Conservation (phyloP, 2,888 invertebrate species). For the Dryadula phaetusa region DNA sequence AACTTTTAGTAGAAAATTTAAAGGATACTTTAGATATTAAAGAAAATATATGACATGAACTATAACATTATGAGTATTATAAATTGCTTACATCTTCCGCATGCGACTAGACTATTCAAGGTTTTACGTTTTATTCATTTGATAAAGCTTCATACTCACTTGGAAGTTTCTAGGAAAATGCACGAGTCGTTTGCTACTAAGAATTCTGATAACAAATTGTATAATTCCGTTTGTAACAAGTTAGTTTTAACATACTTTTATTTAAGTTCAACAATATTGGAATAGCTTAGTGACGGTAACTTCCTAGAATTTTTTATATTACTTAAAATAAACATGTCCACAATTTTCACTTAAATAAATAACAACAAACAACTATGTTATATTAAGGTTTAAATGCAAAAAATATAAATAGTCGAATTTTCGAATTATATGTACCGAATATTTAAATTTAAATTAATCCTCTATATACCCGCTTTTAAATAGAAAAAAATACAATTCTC, state of each 20-base stretch:
- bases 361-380: too few species aligned
- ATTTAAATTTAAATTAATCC: too few species aligned
- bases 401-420: too few species aligned
- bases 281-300: neutral
- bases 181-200: constrained; percentile 5
- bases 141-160: constrained; percentile 15
- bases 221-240: neutral
- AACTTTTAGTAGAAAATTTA: neutral
- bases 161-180: constrained; percentile 13
- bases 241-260: neutral
- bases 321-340: neutral
- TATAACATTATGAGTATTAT: constrained; percentile 2
- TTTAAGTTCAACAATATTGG: neutral
- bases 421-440: too few species aligned
- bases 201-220: constrained; percentile 2
- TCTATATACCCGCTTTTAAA: too few species aligned
- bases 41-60: neutral
- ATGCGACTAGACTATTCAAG: constrained; percentile 19
- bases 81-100: constrained; percentile 12
- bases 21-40: neutral
- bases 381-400: too few species aligned
- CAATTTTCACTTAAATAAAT: too few species aligned
- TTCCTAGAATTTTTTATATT: neutral
- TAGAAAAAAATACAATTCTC: too few species aligned
- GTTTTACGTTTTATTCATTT: constrained; percentile 24